A percentile compares a stretch with the other conserved stretches of the same genome.
phyloP scores from a whole-genome alignment of 2,888 invertebrate genomes.

The Agonopterix heracliana region DNA sequence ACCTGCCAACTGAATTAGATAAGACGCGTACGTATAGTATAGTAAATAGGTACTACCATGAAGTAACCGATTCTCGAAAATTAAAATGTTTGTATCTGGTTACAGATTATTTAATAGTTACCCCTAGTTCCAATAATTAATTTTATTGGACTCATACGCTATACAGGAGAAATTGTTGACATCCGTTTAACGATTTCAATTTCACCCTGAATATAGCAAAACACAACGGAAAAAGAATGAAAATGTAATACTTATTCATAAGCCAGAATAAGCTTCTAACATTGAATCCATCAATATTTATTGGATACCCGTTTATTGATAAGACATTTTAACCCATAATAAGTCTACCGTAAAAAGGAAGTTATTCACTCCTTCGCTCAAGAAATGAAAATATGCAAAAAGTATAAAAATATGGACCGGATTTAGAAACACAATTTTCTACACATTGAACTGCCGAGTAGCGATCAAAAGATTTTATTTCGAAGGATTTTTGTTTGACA shows the following conservation, averaged over 20 bases:
- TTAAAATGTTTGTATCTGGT: too few relatives aligned
- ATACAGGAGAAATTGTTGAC: too few relatives aligned
- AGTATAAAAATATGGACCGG: slow-evolving; percentile 26
- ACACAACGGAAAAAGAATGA: too few relatives aligned
- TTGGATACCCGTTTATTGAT: slow-evolving; percentile 10
- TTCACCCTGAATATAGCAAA: too few relatives aligned
- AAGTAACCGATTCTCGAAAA: too few relatives aligned
- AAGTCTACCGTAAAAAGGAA: slow-evolving; percentile 14
- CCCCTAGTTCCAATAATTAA: too few relatives aligned
- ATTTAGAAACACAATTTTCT: slow-evolving; percentile 60
- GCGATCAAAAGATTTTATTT: slow-evolving; percentile 43
- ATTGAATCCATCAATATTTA: slow-evolving; percentile 7
- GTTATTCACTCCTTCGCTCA: slow-evolving; percentile 8
- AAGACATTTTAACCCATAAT: slow-evolving; percentile 6
- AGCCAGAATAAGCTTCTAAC: not conserved
- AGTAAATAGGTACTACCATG: too few relatives aligned
- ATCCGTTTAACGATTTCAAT: too few relatives aligned
- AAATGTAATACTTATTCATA: not conserved
- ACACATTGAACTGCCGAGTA: slow-evolving; percentile 31
- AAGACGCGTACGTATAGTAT: too few relatives aligned
- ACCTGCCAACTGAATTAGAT: too few relatives aligned
- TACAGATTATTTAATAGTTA: too few relatives aligned
- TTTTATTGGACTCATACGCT: too few relatives aligned
- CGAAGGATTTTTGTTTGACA: slow-evolving; percentile 46
- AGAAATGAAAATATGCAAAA: slow-evolving; percentile 16